Evolutionary conservation across 2,797 vertebrate species (phyloP).

Genomic region (Ataeniobius toweri): DNA sequence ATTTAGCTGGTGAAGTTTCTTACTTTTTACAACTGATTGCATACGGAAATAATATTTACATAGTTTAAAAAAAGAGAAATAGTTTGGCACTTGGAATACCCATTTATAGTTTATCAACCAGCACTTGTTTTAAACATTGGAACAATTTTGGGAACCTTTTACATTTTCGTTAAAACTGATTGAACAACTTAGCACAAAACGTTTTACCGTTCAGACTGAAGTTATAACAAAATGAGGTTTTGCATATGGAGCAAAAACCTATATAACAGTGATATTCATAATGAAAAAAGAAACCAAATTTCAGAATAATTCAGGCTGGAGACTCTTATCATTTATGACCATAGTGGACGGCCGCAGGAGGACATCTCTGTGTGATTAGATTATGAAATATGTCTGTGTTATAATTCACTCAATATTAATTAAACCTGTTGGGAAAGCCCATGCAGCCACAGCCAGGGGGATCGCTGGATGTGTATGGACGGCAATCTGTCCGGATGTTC

Average conservation of each 20-base stretch:
- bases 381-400: constrained; percentile 43
- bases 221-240: not conserved
- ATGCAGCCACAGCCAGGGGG: constrained; percentile 40
- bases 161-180: not conserved
- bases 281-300: constrained; percentile 8
- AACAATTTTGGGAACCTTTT: not conserved
- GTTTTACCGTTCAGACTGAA: not conserved
- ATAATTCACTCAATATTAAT: constrained; percentile 57
- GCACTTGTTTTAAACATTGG: not conserved
- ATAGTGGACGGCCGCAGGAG: constrained; percentile 37
- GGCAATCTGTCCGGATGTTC: constrained; percentile 42
- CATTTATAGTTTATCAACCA: not conserved
- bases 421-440: constrained; percentile 56
- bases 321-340: constrained; percentile 48
- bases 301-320: constrained; percentile 40
- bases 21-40: not conserved
- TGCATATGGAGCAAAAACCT: not conserved
- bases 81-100: not conserved
- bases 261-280: constrained; percentile 6
- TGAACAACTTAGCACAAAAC: not conserved
- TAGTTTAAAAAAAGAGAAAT: not conserved
- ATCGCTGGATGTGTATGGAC: constrained; percentile 12
- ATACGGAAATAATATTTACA: not conserved
- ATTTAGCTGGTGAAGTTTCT: too few species aligned
- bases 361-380: constrained; percentile 47